phyloP scores from a whole-genome alignment of 2,797 vertebrate species.

The Muscicapa comitata region DNA sequence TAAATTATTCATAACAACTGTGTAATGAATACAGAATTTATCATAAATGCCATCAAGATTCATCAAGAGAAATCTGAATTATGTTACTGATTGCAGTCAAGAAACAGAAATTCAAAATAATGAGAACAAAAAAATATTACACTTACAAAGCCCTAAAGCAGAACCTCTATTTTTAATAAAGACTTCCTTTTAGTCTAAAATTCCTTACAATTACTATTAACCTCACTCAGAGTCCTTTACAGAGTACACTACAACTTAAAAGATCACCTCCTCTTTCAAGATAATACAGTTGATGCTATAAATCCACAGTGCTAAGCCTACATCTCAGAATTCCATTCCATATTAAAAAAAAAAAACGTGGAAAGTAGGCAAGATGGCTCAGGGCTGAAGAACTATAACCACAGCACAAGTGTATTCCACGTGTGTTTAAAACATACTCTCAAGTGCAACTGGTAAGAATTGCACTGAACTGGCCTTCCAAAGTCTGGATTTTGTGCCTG shows the following conservation, averaged over 20 bases:
- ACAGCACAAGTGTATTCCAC: background rate
- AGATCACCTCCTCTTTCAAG: background rate
- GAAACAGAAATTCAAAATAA: background rate
- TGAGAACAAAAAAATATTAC: background rate
- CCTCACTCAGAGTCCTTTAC: background rate
- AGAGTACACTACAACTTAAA: background rate
- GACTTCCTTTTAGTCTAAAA: background rate
- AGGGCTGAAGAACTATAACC: background rate
- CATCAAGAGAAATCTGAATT: background rate
- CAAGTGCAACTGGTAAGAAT: background rate
- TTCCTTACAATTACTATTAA: background rate
- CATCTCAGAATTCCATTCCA: background rate
- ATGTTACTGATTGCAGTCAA: background rate
- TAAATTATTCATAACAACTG: background rate
- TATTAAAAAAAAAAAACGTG: background rate
- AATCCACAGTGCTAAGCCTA: background rate
- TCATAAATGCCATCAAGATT: background rate
- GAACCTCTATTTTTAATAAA: background rate
- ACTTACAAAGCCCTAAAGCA: background rate
- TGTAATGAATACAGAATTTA: background rate
- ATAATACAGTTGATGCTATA: background rate
- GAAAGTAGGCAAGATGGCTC: background rate
- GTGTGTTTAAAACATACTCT: rapidly evolving
- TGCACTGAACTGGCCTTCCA: background rate
- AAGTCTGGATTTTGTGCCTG: background rate